Percentiles rank a stretch among this genome's conserved stretches.
phyloP scores from a whole-genome alignment of 1,140 invertebrate species.

The Drusus annulatus region DNA sequence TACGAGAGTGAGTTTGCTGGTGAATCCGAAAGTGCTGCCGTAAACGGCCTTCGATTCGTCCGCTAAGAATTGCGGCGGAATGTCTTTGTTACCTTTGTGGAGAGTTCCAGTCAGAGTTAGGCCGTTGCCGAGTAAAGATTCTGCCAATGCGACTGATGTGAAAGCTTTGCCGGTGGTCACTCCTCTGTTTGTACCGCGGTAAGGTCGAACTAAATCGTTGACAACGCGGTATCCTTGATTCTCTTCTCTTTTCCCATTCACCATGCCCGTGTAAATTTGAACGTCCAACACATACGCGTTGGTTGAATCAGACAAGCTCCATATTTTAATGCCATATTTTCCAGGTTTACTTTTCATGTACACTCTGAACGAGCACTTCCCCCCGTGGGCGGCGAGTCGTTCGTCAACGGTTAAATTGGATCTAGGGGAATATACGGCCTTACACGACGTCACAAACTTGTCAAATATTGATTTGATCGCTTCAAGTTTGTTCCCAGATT shows the following conservation, averaged over 20 bases:
- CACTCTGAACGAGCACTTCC: no score
- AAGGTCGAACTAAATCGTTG: no score
- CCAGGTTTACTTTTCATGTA: constrained; percentile 55
- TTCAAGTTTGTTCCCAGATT: background rate
- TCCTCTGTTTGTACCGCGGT: constrained; percentile 26
- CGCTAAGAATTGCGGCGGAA: background rate
- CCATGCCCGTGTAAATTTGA: constrained; percentile 23
- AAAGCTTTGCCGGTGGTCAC: constrained; percentile 59
- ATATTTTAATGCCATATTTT: constrained; percentile 63
- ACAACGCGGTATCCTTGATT: constrained; percentile 32
- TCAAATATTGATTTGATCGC: background rate
- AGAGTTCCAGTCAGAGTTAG: background rate
- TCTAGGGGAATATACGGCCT: no score
- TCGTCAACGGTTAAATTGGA: no score
- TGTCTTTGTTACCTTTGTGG: background rate
- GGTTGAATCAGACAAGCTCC: constrained; percentile 60
- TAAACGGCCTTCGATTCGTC: background rate
- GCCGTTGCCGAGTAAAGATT: no score
- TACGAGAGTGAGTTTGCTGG: background rate
- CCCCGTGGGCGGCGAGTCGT: no score
- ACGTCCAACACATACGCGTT: background rate
- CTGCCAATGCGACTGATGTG: background rate
- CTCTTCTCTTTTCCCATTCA: constrained; percentile 53
- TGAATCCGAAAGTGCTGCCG: background rate
- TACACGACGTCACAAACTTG: background rate